A percentile compares a stretch with the other conserved stretches of the same genome.
Conservation (phyloP, 2,888 invertebrate species). For the Phengaris arion region DNA sequence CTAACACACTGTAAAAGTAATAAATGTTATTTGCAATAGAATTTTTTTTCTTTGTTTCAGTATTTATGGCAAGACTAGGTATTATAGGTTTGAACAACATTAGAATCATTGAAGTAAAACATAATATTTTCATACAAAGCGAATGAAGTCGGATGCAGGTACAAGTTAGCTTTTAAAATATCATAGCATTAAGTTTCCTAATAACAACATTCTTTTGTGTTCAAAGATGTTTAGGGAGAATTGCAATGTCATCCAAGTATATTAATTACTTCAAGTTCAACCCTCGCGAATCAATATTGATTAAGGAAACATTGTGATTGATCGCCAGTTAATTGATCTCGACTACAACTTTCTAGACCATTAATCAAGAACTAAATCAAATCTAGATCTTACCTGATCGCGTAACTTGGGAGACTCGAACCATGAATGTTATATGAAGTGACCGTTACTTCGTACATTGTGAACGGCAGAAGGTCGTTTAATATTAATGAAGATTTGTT, state of each 20-base stretch:
- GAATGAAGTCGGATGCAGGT: not conserved
- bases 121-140: too few relatives aligned
- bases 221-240: not conserved
- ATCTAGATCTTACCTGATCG: conserved; percentile 72
- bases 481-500: conserved; percentile 80
- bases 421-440: conserved; percentile 87
- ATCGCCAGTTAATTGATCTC: not conserved
- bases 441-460: conserved; percentile 90
- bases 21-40: too few relatives aligned
- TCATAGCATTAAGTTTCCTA: not conserved
- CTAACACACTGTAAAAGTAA: too few relatives aligned
- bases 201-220: not conserved
- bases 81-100: too few relatives aligned
- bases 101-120: too few relatives aligned
- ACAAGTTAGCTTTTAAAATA: not conserved
- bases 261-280: conserved; percentile 5
- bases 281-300: conserved; percentile 21
- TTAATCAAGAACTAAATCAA: conserved; percentile 5
- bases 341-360: not conserved
- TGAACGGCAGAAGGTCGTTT: conserved; percentile 84
- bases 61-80: too few relatives aligned
- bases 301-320: conserved; percentile 24
- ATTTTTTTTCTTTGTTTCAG: too few relatives aligned
- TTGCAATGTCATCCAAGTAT: not conserved
- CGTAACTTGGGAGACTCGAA: conserved; percentile 86